These are phyloP conservation scores for Drosophila subpulchrella DNA, from an alignment of 1,140 invertebrate genomes.

Conservation along the genomic window DNA sequence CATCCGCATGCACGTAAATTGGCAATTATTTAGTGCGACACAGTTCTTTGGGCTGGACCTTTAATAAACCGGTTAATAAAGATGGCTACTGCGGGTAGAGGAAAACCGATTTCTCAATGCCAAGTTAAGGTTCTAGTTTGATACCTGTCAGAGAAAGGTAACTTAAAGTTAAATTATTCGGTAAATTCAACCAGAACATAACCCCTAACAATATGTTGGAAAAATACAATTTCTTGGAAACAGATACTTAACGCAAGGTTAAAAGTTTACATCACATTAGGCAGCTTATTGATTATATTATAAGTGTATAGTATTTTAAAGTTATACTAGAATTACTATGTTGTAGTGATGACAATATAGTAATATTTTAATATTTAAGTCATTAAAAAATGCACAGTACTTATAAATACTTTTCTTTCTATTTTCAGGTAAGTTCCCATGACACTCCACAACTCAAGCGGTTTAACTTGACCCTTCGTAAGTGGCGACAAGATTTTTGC, in stretches of 20 bases:
- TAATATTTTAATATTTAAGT: too few relatives aligned
- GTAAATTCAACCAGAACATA: too few relatives aligned
- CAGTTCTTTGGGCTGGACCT: constrained; percentile 19
- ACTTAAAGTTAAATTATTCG: too few relatives aligned
- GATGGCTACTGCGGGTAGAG: not conserved
- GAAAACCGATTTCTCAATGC: not conserved
- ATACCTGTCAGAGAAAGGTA: too few relatives aligned
- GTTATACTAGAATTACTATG: too few relatives aligned
- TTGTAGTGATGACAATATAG: too few relatives aligned
- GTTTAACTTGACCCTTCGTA: constrained; percentile 25
- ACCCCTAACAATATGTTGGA: too few relatives aligned
- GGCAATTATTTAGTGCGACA: constrained; percentile 66
- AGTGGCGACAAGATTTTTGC: constrained; percentile 43
- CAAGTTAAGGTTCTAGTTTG: too few relatives aligned
- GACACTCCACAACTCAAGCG: constrained; percentile 1
- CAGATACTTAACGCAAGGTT: too few relatives aligned
- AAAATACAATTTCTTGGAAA: not conserved
- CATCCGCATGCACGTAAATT: constrained; percentile 60
- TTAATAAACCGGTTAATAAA: constrained; percentile 48
- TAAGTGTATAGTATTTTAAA: too few relatives aligned
- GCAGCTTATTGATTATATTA: not conserved
- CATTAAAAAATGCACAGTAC: not conserved
- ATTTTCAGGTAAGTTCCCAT: constrained; percentile 54
- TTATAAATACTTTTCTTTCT: constrained; percentile 25
- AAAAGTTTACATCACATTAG: not conserved